phyloP scores from a whole-genome alignment of 2,888 invertebrate genomes.

The Eupithecia subfuscata region DNA sequence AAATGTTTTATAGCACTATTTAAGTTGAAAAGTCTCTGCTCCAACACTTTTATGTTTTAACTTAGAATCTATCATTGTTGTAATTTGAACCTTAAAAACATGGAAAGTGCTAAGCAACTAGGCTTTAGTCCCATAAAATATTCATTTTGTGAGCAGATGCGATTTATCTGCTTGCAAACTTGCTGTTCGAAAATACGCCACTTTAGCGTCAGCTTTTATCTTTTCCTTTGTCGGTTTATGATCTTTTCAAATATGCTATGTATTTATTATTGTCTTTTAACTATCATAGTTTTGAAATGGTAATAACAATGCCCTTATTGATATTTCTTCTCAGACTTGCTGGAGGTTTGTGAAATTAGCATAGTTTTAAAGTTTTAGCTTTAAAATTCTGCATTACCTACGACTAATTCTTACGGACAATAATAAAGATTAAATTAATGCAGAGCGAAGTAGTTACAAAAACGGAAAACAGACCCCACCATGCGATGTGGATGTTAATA shows the following conservation, averaged over 20 bases:
- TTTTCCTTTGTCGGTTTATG: slow-evolving; percentile 2
- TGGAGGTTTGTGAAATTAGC: background rate
- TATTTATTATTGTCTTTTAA: background rate
- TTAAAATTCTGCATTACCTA: too few relatives aligned
- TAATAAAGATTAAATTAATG: too few relatives aligned
- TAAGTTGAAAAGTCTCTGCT: background rate
- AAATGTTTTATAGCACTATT: background rate
- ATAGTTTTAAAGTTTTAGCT: background rate
- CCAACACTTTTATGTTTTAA: background rate
- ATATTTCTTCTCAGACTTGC: background rate
- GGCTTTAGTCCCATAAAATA: slow-evolving; percentile 25
- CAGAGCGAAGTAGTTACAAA: too few relatives aligned
- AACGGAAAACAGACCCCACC: too few relatives aligned
- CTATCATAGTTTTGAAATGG: background rate
- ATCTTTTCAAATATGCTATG: background rate
- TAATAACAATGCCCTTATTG: background rate
- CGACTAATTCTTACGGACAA: too few relatives aligned
- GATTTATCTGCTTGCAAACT: slow-evolving; percentile 29
- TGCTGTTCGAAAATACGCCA: slow-evolving; percentile 24
- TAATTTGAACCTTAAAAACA: slow-evolving; percentile 12
- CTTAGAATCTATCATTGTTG: background rate
- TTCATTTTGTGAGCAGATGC: slow-evolving; percentile 28
- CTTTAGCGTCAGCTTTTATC: slow-evolving; percentile 28
- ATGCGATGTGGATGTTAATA: too few relatives aligned
- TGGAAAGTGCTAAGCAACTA: slow-evolving; percentile 8